Conservation (phyloP, 2,888 invertebrate genomes). For the Scelioninae gen. 1 region DNA sequence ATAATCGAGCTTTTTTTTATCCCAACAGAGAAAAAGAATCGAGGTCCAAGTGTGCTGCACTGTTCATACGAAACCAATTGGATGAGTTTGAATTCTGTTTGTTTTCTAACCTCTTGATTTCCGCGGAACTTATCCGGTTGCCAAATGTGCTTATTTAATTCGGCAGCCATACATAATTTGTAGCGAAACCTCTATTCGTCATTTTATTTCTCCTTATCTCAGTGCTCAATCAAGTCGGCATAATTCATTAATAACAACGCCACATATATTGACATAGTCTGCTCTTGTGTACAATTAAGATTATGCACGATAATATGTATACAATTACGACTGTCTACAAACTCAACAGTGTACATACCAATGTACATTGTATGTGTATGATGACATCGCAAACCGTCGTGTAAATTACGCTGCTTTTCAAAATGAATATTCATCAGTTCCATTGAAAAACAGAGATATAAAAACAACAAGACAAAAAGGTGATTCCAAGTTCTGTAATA, state of each 20-base stretch:
- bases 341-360: constrained; percentile 34
- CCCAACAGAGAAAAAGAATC: too few relatives aligned
- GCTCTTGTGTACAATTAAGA: constrained; percentile 65
- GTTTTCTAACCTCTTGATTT: too few relatives aligned
- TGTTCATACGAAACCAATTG: too few relatives aligned
- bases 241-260: constrained; percentile 65
- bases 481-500: too few relatives aligned
- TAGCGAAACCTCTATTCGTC: constrained; percentile 41
- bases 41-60: too few relatives aligned
- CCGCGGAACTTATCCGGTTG: too few relatives aligned
- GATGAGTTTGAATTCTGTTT: too few relatives aligned
- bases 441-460: background rate
- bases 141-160: too few relatives aligned
- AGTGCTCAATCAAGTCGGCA: constrained; percentile 35
- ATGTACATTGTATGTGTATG: constrained; percentile 29
- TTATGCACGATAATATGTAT: constrained; percentile 58
- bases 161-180: too few relatives aligned
- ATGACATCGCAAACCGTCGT: constrained; percentile 19
- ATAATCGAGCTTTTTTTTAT: too few relatives aligned
- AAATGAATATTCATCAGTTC: background rate
- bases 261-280: constrained; percentile 57
- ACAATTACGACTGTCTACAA: constrained; percentile 57
- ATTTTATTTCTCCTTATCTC: constrained; percentile 61
- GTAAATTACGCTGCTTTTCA: constrained; percentile 17
- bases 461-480: background rate